Conservation (phyloP, 2,113 vertebrate species). For the Nothocercus julius region DNA sequence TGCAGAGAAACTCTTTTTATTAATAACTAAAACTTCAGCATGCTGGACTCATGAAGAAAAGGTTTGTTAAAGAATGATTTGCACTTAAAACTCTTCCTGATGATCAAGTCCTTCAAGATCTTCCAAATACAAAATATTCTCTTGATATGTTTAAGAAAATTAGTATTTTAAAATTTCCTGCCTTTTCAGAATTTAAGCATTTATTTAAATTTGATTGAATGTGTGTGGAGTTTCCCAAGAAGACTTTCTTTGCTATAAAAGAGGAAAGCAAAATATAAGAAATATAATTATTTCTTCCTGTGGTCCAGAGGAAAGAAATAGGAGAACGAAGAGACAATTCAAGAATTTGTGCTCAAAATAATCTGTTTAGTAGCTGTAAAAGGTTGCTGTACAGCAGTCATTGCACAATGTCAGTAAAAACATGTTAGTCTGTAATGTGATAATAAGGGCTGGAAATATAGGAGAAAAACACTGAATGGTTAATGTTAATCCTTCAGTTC, state of each 20-base stretch:
- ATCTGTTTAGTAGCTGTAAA: neutral
- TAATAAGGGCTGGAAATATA: neutral
- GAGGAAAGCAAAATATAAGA: neutral
- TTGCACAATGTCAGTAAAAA: neutral
- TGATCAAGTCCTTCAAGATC: neutral
- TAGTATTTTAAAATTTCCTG: neutral
- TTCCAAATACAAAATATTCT: neutral
- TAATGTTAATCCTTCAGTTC: neutral
- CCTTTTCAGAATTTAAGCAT: conserved; percentile 27
- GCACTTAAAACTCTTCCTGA: neutral
- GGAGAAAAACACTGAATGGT: neutral
- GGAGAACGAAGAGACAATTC: neutral
- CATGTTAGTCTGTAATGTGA: neutral
- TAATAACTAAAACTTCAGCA: neutral
- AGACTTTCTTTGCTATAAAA: neutral
- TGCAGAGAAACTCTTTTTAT: neutral
- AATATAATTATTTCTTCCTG: neutral
- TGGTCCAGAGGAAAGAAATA: neutral
- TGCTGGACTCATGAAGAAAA: neutral
- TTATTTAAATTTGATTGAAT: conserved; percentile 16
- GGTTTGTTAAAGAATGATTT: neutral
- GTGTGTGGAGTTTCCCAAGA: conserved; percentile 3
- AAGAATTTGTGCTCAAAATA: neutral
- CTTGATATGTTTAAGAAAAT: neutral
- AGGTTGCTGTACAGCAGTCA: neutral